Evolutionary conservation across 2,113 vertebrate genomes (phyloP).

Genomic region (Mixornis gularis): DNA sequence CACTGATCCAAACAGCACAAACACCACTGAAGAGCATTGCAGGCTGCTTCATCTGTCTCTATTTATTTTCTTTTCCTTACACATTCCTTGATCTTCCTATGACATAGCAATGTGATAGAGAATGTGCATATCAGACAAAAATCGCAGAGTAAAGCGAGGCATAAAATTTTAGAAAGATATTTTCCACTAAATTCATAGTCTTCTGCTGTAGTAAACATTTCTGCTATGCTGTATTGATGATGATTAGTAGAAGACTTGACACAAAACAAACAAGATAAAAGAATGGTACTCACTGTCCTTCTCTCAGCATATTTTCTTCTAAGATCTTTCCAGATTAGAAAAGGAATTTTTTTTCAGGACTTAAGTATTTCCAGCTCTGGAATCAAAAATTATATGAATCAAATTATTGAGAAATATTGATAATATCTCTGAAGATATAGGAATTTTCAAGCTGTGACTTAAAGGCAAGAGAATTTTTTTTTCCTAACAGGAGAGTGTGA

Average conservation of each 20-base stretch:
- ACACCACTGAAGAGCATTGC: neutral
- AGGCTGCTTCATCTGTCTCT: neutral
- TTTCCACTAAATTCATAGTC: neutral
- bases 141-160: neutral
- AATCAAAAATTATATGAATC: neutral
- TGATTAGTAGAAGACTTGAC: neutral
- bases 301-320: conserved; percentile 6
- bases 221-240: neutral
- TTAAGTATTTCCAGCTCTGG: neutral
- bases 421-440: neutral
- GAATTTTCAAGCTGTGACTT: neutral
- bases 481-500: neutral
- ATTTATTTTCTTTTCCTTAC: neutral
- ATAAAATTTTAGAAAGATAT: neutral
- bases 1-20: neutral
- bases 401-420: neutral
- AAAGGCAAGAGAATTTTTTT: neutral
- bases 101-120: neutral
- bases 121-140: neutral
- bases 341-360: neutral
- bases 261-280: neutral
- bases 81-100: neutral
- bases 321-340: neutral
- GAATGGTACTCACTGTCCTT: neutral
- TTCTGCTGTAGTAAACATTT: conserved; percentile 1